Percentiles rank a stretch among this genome's conserved stretches.
These are phyloP conservation scores for Clarias laeviceps DNA, from an alignment of 2,797 vertebrate species.

Conservation along the genomic window DNA sequence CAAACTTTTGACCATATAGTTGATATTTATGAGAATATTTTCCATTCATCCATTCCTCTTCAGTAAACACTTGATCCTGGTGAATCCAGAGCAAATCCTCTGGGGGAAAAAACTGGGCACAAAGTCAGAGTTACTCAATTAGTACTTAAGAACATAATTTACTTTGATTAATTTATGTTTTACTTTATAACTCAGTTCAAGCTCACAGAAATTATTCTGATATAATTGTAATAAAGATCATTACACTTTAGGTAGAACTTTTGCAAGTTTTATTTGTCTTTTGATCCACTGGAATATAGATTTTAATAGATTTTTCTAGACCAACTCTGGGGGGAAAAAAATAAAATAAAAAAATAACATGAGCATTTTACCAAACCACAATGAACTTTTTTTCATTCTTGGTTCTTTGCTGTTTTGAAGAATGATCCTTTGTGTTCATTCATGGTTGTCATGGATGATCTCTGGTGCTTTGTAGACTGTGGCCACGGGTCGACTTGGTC, in stretches of 20 bases:
- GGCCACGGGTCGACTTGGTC: constrained; percentile 3
- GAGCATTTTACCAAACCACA: not conserved
- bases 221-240: not conserved
- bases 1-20: not conserved
- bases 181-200: not conserved
- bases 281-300: not conserved
- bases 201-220: not conserved
- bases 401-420: not conserved
- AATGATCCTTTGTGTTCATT: not conserved
- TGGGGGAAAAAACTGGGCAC: not conserved
- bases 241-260: not conserved
- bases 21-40: not conserved
- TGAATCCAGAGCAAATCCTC: not conserved
- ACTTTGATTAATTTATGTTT: not conserved
- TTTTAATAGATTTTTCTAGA: not conserved
- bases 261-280: not conserved
- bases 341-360: not conserved
- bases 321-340: not conserved
- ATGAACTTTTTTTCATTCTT: not conserved
- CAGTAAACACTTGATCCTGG: not conserved
- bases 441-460: not conserved
- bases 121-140: not conserved
- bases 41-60: not conserved
- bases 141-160: not conserved
- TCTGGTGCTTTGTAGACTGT: not conserved